phyloP scores from a whole-genome alignment of 2,797 vertebrate genomes.

The Anguilla obscura region DNA sequence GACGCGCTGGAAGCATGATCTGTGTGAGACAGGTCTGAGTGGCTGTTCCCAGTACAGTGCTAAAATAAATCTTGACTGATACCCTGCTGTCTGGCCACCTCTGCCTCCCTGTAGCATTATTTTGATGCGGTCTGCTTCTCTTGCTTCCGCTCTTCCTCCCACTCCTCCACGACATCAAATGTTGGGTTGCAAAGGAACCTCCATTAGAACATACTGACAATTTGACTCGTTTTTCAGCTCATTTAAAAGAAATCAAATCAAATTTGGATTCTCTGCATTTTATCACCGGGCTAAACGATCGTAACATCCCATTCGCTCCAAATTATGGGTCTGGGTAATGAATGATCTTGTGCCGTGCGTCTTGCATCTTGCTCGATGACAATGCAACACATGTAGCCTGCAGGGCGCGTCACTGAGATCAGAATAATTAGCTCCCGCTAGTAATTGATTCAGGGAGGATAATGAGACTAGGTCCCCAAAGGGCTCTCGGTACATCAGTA shows the following conservation, averaged over 20 bases:
- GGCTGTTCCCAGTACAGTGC: not conserved
- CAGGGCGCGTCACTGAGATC: conserved; percentile 15
- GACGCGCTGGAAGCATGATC: not conserved
- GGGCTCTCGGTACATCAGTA: conserved; percentile 11
- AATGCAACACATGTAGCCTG: conserved; percentile 13
- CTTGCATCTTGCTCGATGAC: not conserved
- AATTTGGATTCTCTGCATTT: conserved; percentile 28
- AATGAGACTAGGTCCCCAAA: not conserved
- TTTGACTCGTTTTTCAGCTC: conserved; percentile 11
- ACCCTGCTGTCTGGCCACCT: not conserved
- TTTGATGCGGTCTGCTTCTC: no score
- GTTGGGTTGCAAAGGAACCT: not conserved
- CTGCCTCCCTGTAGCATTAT: not conserved
- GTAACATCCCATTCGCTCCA: conserved; percentile 29
- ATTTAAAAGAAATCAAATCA: conserved; percentile 28
- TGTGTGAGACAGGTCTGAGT: not conserved
- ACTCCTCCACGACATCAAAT: not conserved
- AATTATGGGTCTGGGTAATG: conserved; percentile 29
- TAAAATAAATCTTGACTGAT: not conserved
- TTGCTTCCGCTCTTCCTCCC: not conserved
- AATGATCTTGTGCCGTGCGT: not conserved
- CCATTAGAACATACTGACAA: conserved; percentile 13
- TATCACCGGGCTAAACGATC: conserved; percentile 18
- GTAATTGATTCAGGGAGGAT: conserved; percentile 33
- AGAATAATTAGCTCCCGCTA: conserved; percentile 32